Base-by-base conservation (phyloP, 2,888 invertebrate species). In the Smittia sp. region DNA sequence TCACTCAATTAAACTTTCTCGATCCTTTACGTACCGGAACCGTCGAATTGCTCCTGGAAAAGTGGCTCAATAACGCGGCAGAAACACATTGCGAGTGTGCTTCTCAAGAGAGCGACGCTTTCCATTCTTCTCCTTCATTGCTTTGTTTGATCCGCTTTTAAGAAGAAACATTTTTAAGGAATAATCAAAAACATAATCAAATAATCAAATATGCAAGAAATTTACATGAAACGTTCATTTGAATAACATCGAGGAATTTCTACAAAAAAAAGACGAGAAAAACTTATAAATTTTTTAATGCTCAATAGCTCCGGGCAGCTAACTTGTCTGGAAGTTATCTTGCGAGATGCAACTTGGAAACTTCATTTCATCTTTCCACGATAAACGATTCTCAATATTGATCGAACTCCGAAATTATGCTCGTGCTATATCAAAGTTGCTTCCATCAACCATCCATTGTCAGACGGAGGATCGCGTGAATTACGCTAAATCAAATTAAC, bases 161-260 rank as follows among this genome's bases (percentile, higher is more conserved):
- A 25, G 63, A 63, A 46, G 15, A 46, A 46, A 63, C 25, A 25
- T 63, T 63, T 63, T 25, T 25, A 63, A 63, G 63, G 13, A 63
- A 63, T 63, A 63, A 63, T 63, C 63, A 69, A 38, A 72, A 72
- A 72, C 58, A 72, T 62, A 72, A 72, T 72, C 69, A 68, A 68
- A 68, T 68, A 68, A 68, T 68, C 69, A 70, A 72, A 72, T 72
- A 72, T 62, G 72, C 72, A 72, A 20, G 38, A 72, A 38, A 72
- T 72, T 62, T 72, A 72, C 72, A 72, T 72, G 72, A 62, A 72
- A 72, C 38, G 39, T 72, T 72, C 72, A 72, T 72, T 72, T 72
- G 62, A 72, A 72, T 72, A 72, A 72, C 72, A 72, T 62, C 58
- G 58, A 62, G 38, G 72, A 72, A 72, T 72, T 58, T 72, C 54